These are phyloP conservation scores for Tenthredo scrophulariae DNA, from an alignment of 2,888 invertebrate genomes.

Conservation along the genomic window DNA sequence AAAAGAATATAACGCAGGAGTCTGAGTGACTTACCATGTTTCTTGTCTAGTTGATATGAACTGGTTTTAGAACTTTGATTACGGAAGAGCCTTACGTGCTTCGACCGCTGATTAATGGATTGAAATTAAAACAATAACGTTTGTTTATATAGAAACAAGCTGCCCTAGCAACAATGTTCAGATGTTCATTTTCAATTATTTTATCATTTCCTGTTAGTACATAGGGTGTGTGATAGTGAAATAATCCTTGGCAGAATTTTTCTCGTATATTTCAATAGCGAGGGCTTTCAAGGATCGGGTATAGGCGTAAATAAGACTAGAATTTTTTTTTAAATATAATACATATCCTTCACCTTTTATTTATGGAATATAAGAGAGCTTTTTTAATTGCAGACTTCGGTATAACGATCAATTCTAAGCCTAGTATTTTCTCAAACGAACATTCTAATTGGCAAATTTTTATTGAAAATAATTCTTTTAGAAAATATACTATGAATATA, in stretches of 20 bases:
- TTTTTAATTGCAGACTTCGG: background rate
- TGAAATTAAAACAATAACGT: constrained; percentile 43
- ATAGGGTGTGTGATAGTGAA: background rate
- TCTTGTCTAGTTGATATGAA: constrained; percentile 6
- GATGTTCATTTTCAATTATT: background rate
- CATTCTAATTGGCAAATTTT: background rate
- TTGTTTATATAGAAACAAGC: constrained; percentile 50
- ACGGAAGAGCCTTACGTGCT: background rate
- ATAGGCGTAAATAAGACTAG: background rate
- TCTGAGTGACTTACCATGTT: constrained; percentile 35
- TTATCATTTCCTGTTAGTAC: background rate
- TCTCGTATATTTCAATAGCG: background rate
- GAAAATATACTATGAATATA: background rate
- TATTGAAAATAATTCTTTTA: background rate
- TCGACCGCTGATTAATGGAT: background rate
- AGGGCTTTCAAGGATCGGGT: background rate
- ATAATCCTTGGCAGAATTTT: too few relatives aligned
- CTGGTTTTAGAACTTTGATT: constrained; percentile 26
- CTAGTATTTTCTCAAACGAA: background rate
- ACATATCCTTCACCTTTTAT: constrained; percentile 20
- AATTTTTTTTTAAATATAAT: background rate
- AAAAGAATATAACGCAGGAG: background rate
- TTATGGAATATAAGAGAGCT: background rate
- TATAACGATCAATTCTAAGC: background rate
- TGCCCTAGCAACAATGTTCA: background rate